These are phyloP conservation scores for Galemys pyrenaicus DNA, from an alignment of 2,113 vertebrate species.

Conservation along the genomic window DNA sequence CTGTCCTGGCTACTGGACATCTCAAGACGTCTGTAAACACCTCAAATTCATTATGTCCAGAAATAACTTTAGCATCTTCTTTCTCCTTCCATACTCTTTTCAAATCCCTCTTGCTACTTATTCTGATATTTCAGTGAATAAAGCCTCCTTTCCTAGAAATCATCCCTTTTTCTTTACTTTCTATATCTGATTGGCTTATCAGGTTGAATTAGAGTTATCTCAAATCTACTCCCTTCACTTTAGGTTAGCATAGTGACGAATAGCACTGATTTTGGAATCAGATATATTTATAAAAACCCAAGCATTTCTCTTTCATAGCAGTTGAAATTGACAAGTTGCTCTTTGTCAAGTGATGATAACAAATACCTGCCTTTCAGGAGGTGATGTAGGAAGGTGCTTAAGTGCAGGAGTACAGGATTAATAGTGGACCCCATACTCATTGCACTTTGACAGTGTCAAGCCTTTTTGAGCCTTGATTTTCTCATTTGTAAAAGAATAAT, in stretches of 20 bases:
- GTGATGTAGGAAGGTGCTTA: background rate
- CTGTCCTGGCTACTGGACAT: background rate
- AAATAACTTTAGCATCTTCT: background rate
- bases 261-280: conserved; percentile 48
- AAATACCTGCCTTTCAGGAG: background rate
- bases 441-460: background rate
- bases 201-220: conserved; percentile 42
- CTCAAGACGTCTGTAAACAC: background rate
- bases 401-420: background rate
- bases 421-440: background rate
- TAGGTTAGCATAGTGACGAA: conserved; percentile 4
- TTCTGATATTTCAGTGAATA: background rate
- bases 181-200: conserved; percentile 10
- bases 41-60: background rate
- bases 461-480: background rate
- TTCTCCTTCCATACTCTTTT: background rate
- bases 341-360: background rate
- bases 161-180: background rate
- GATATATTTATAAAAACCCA: conserved; percentile 9
- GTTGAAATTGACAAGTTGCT: background rate
- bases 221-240: conserved; percentile 21
- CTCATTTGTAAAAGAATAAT: background rate
- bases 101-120: background rate
- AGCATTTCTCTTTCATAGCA: conserved; percentile 1
- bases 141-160: background rate